Conservation (phyloP, 1,140 invertebrate genomes). For the Gonatopus flavifemur region DNA sequence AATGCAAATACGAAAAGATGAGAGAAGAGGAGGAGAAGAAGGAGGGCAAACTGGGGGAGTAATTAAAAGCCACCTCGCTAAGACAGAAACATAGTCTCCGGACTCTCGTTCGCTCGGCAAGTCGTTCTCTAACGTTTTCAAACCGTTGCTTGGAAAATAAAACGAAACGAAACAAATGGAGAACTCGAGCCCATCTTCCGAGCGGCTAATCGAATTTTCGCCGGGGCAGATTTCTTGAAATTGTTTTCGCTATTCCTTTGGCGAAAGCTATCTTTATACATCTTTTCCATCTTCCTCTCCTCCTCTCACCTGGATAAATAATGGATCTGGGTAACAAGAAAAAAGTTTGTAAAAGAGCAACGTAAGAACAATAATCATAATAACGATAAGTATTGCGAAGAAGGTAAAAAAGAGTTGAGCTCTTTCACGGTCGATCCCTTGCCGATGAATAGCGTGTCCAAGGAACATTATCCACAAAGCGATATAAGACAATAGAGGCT, state of each 20-base stretch:
- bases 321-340: constrained; percentile 24
- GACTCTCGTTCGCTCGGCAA: not conserved
- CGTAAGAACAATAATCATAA: too few relatives aligned
- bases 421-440: constrained; percentile 31
- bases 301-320: constrained; percentile 22
- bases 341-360: constrained; percentile 11
- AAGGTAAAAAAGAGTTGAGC: constrained; percentile 30
- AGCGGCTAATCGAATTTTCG: constrained; percentile 58
- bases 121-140: constrained; percentile 10
- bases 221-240: constrained; percentile 55
- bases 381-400: not conserved
- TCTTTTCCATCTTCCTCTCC: constrained; percentile 5
- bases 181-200: constrained; percentile 50
- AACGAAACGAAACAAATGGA: constrained; percentile 41
- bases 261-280: constrained; percentile 21
- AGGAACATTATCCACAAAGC: constrained; percentile 37
- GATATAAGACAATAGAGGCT: constrained; percentile 42
- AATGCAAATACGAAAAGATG: not conserved
- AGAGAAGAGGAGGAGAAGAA: not conserved
- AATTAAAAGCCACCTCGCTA: constrained; percentile 38
- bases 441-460: constrained; percentile 36
- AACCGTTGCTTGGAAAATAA: constrained; percentile 39
- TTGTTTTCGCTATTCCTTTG: constrained; percentile 55
- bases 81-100: constrained; percentile 25
- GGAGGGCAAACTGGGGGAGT: constrained; percentile 19